Percentiles rank a stretch among this genome's conserved stretches.
These are phyloP conservation scores for Tragelaphus oryx DNA, from an alignment of 2,797 vertebrate genomes.

Conservation along the genomic window DNA sequence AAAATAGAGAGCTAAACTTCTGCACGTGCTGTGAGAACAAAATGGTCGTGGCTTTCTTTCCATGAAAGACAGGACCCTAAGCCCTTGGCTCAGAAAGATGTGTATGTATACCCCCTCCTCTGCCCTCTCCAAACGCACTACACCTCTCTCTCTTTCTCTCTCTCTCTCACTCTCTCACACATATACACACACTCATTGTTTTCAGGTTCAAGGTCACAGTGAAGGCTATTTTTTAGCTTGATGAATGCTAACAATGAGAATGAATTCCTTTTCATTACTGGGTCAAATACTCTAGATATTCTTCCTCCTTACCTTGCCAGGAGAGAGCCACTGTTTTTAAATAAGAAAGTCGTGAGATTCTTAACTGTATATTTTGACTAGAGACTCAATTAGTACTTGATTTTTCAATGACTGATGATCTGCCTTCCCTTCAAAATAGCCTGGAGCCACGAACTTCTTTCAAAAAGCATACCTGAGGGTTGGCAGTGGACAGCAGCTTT, in stretches of 20 bases:
- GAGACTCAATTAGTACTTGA: constrained; percentile 39
- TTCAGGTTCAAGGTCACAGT: background rate
- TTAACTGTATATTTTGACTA: background rate
- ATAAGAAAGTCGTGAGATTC: background rate
- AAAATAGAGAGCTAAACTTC: constrained; percentile 4
- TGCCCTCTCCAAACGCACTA: background rate
- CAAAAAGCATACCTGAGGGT: background rate
- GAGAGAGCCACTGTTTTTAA: background rate
- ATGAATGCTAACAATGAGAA: background rate
- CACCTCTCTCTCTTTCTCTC: too few relatives aligned
- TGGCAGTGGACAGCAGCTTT: background rate
- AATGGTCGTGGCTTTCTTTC: background rate
- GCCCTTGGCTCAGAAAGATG: background rate
- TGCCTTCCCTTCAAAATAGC: constrained; percentile 48
- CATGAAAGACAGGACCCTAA: background rate
- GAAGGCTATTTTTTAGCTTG: background rate
- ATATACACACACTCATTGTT: background rate
- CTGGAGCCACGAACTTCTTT: background rate
- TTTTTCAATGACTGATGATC: constrained; percentile 46
- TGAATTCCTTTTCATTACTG: constrained; percentile 7
- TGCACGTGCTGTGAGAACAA: background rate
- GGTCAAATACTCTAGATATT: background rate
- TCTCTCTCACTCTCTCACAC: too few relatives aligned
- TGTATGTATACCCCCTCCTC: background rate
- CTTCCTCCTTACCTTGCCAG: background rate